A percentile compares a stretch with the other conserved stretches of the same genome.
Evolutionary conservation across 2,113 vertebrate species (phyloP).

Genomic region (Meles meles): DNA sequence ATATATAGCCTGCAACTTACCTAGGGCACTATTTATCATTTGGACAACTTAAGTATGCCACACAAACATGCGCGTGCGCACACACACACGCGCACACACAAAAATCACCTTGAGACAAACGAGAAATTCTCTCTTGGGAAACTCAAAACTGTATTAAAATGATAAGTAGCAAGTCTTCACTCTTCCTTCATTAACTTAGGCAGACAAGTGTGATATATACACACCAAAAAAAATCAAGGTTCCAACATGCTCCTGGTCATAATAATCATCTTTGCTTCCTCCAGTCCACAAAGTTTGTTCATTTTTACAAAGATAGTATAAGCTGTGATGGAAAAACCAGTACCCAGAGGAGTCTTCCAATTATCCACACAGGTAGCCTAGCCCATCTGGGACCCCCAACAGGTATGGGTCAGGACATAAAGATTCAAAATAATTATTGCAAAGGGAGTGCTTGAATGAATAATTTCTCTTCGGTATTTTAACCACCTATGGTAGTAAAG

Average conservation of each 20-base stretch:
- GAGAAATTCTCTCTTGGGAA: slow-evolving; percentile 78
- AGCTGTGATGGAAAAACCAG: slow-evolving; percentile 68
- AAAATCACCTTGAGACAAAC: slow-evolving; percentile 81
- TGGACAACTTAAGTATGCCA: slow-evolving; percentile 81
- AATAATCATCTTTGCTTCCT: slow-evolving; percentile 72
- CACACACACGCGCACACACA: neutral
- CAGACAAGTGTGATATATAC: slow-evolving; percentile 73
- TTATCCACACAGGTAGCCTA: slow-evolving; percentile 61
- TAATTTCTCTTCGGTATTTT: slow-evolving; percentile 67
- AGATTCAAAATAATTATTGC: slow-evolving; percentile 77
- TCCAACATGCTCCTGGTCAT: slow-evolving; percentile 67
- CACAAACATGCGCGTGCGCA: neutral
- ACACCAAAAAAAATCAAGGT: slow-evolving; percentile 41
- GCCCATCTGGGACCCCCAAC: slow-evolving; percentile 12
- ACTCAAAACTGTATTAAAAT: slow-evolving; percentile 81
- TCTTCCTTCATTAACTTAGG: slow-evolving; percentile 79
- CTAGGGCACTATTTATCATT: slow-evolving; percentile 82
- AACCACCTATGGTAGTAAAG: neutral
- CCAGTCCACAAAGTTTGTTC: slow-evolving; percentile 64
- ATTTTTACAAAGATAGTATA: slow-evolving; percentile 73
- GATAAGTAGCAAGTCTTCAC: slow-evolving; percentile 75
- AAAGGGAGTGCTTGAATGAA: slow-evolving; percentile 53
- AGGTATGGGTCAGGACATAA: slow-evolving; percentile 70
- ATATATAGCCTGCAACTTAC: slow-evolving; percentile 76
- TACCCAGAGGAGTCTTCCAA: slow-evolving; percentile 58